Evolutionary conservation across 2,888 invertebrate species (phyloP), one percentile per base, ranked within the genome.

Genomic region (Ariolimax columbianus): DNA sequence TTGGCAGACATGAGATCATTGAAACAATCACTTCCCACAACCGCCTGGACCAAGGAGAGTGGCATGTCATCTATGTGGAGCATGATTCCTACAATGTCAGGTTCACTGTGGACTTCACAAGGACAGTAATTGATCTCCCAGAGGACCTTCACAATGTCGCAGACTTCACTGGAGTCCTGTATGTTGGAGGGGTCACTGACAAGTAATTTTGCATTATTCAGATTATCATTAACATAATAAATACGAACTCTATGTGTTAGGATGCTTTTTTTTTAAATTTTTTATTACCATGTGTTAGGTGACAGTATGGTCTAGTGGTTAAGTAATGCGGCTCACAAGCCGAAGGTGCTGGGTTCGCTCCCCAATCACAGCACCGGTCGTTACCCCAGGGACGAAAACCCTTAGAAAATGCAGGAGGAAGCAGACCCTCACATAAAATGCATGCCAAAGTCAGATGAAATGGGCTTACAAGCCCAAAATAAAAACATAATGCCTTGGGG

Each of bases 11-110:
- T 38, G 78, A 86, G 33, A 88, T 90, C 14, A 97, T 97, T 92
- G 95, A 97, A 86, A 97, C 97, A 77, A 97, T 98, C 87, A 96
- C 96, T 92, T 97, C 97, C 3, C 96, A 96, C 89, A 95, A 97
- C 77, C 96, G 96, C 93, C 95, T 98, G 77, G 98, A 98, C 93
- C 97, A 97, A 81, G 98, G 98, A 0, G 97, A 98, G 93, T 98
- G 98, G 98, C 98, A 98, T 94, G 97, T 98, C 94, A 96, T 98
- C 88, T 97, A 97, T 97, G 97, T 98, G 87, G 98, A 98, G 95
- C 97, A 98, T 93, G 98, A 98, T 94, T 96, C 97, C 93, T 97
- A 98, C 94, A 98, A 92, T 83, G 88, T 91, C 9, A 88, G 92
- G 11, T 90, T 91, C 81, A 90, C 88, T 72, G 82, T 92, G 63